Conservation (phyloP, 2,888 invertebrate genomes). For the Dendrolimus houi region DNA sequence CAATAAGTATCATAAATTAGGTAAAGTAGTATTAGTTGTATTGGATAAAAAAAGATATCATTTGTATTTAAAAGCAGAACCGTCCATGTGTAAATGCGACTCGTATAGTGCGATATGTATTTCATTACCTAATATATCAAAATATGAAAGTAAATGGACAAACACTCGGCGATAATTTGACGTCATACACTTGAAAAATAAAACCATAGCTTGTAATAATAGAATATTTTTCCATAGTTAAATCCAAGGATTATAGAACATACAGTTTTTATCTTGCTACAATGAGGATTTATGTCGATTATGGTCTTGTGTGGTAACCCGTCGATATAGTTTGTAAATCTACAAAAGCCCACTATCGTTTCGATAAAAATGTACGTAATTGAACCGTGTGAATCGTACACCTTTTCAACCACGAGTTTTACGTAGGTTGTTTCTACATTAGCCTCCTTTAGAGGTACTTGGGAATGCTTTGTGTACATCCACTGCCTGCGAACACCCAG, state of each 20-base stretch:
- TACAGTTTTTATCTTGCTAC: conserved; percentile 7
- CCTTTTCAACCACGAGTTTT: conserved; percentile 1
- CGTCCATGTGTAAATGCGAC: too few species aligned
- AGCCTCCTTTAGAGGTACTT: not conserved
- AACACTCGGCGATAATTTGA: not conserved
- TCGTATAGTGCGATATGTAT: too few species aligned
- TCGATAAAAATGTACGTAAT: conserved; percentile 17
- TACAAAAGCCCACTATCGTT: conserved; percentile 36
- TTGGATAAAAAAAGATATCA: too few species aligned
- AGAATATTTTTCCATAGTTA: conserved; percentile 11
- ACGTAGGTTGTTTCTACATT: not conserved
- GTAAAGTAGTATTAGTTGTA: too few species aligned
- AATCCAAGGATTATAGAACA: conserved; percentile 15
- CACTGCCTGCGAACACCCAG: too few species aligned
- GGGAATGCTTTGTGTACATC: too few species aligned
- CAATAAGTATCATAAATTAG: too few species aligned
- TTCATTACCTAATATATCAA: too few species aligned
- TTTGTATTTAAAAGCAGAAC: too few species aligned
- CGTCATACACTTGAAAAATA: conserved; percentile 2
- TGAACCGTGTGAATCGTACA: conserved; percentile 19
- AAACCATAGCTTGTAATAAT: conserved; percentile 11
- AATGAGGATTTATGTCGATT: conserved; percentile 1
- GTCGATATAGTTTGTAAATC: conserved; percentile 16
- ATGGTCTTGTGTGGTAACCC: conserved; percentile 12
- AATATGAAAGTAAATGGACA: too few species aligned